Base-by-base conservation (phyloP, 53 echinoderm and acorn worm genomes). In the Hippasteria phrygiana region DNA sequence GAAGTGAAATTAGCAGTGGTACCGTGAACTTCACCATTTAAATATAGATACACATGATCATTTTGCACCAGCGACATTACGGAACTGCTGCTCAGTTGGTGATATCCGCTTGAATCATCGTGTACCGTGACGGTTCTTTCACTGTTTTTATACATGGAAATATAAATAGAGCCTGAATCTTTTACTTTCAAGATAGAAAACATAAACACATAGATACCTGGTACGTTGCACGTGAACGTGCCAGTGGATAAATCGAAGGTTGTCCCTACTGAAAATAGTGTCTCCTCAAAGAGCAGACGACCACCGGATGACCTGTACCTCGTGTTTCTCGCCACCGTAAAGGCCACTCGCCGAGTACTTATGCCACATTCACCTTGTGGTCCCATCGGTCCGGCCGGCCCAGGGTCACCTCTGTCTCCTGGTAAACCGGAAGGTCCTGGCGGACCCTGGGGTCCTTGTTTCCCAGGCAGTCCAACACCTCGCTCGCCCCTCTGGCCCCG, bases 161-260 rank as follows among this genome's bases (percentile, higher is more conserved):
- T 17, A 6, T 50, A 50, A 32, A 77, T 17, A 35, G 2, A 7
- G 28, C 5, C 12, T 5, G 32, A 4, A 2, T 32, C 32, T 10
- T 13, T 10, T n/a, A 32, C 17, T 77, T 77, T 77, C 35, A 77
- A 50, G 7, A 77, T 54, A 2, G 77, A 77, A 54, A 77, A 77
- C 77, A 35, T 77, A 35, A 77, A 77, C 32, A 53, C 77, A n/a
- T 77, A 77, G 31, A 50, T 77, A 17, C 77, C 77, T 14, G 4
- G 54, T 16, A 48, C 18, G 0, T 13, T 17, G 35, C 77, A 77
- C 4, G 77, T 77, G 53, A 77, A 77, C 18, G 53, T 54, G 0
- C 77, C 77, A 7, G 36, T 53, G 14, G 51, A 5, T 20, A 77
- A 32, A 26, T 77, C n/a, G 36, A 77, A 50, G 22, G 14, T 53